Evolutionary conservation across 1,140 invertebrate species (phyloP).

Genomic region (Dreissena rostriformis): DNA sequence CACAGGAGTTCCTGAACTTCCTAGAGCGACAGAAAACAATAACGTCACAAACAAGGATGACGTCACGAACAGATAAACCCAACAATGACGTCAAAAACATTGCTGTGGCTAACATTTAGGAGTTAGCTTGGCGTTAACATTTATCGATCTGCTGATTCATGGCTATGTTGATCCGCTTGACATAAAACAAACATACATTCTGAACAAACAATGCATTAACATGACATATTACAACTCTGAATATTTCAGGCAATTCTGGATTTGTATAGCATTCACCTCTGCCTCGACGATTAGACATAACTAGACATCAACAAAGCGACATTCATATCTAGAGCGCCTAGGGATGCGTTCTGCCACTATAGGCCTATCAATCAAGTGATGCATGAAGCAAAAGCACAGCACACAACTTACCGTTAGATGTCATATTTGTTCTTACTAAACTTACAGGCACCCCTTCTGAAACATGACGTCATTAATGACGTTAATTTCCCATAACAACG

Average conservation of each 20-base stretch:
- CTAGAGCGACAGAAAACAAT: background rate
- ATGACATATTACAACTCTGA: background rate
- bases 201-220: background rate
- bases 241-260: background rate
- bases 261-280: background rate
- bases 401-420: conserved; percentile 26
- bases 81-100: no score
- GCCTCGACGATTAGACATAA: background rate
- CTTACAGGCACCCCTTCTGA: conserved; percentile 48
- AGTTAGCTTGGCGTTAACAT: no score
- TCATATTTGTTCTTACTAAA: conserved; percentile 8
- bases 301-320: background rate
- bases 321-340: background rate
- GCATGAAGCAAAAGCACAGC: conserved; percentile 14
- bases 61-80: no score
- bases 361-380: background rate
- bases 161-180: no score
- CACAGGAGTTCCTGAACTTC: background rate
- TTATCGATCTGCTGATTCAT: no score
- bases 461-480: conserved; percentile 43
- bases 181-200: no score
- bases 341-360: background rate
- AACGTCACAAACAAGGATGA: background rate
- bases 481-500: background rate
- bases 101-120: no score